Percentiles rank a stretch among this genome's conserved stretches.
phyloP scores from a whole-genome alignment of 2,113 vertebrate genomes.

The Pomatostomus ruficeps region DNA sequence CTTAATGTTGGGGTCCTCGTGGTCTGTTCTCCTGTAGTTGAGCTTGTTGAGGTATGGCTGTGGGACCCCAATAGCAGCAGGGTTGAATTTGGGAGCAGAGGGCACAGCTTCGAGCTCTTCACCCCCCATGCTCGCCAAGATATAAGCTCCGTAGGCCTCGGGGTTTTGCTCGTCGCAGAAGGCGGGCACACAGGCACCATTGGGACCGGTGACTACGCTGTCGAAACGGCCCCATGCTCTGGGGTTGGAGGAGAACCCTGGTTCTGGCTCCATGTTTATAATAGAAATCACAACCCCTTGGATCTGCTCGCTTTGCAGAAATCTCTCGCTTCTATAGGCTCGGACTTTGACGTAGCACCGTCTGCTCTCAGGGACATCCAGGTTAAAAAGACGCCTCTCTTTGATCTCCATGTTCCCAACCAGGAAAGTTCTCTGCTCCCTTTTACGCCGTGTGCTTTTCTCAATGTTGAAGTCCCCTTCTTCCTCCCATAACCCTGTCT shows the following conservation, averaged over 20 bases:
- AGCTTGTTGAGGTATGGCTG: constrained; percentile 89
- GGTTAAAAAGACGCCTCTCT: constrained; percentile 92
- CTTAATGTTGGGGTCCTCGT: constrained; percentile 83
- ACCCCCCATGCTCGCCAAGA: constrained; percentile 90
- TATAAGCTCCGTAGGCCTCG: constrained; percentile 86
- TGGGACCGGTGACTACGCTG: constrained; percentile 87
- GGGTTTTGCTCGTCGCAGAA: constrained; percentile 90
- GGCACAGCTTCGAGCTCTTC: constrained; percentile 91
- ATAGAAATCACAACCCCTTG: constrained; percentile 89
- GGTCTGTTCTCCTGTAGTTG: constrained; percentile 90
- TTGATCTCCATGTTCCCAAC: constrained; percentile 98
- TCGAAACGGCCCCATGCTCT: constrained; percentile 96
- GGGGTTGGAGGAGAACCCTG: constrained; percentile 90
- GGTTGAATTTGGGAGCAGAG: constrained; percentile 89
- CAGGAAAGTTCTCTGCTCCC: constrained; percentile 92
- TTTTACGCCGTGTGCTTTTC: constrained; percentile 77
- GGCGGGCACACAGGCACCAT: constrained; percentile 89
- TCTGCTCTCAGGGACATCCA: constrained; percentile 93
- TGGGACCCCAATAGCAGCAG: constrained; percentile 87
- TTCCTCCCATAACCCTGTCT: constrained; percentile 95
- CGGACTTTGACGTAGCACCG: constrained; percentile 93
- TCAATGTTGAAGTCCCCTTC: constrained; percentile 85
- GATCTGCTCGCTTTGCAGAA: constrained; percentile 90
- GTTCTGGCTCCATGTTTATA: constrained; percentile 90
- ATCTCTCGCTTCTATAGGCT: constrained; percentile 90